Conservation (phyloP, 2,888 invertebrate species). For the Drosophila merina region DNA sequence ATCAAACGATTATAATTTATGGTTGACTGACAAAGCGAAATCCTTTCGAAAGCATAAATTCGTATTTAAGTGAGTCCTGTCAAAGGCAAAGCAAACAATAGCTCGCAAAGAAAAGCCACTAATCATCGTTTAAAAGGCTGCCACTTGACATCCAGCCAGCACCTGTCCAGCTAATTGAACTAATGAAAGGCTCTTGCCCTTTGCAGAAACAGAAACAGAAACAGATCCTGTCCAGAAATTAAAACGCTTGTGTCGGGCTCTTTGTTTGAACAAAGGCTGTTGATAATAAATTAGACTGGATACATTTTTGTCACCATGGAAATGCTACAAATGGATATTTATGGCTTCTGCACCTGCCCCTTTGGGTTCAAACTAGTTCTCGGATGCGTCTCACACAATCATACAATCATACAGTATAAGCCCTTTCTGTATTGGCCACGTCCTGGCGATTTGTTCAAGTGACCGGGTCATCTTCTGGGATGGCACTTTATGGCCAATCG, state of each 20-base stretch:
- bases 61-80: slow-evolving; percentile 59
- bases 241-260: slow-evolving; percentile 59
- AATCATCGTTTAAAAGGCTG: slow-evolving; percentile 72
- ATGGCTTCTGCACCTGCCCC: slow-evolving; percentile 47
- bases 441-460: slow-evolving; percentile 44
- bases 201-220: too few species aligned
- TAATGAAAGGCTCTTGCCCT: slow-evolving; percentile 69
- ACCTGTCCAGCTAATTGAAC: slow-evolving; percentile 69
- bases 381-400: slow-evolving; percentile 16
- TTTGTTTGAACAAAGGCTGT: slow-evolving; percentile 63
- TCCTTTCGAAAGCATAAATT: slow-evolving; percentile 58
- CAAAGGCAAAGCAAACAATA: slow-evolving; percentile 62
- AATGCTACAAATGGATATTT: slow-evolving; percentile 72
- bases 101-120: slow-evolving; percentile 55
- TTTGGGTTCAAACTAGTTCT: slow-evolving; percentile 9
- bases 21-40: slow-evolving; percentile 18
- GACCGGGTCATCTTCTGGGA: slow-evolving; percentile 33
- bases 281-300: slow-evolving; percentile 71
- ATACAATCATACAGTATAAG: not conserved
- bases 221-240: slow-evolving; percentile 47
- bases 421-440: slow-evolving; percentile 45
- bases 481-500: slow-evolving; percentile 25
- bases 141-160: slow-evolving; percentile 46
- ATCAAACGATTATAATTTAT: not conserved
- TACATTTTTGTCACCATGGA: slow-evolving; percentile 72